Percentiles rank a stretch among this genome's conserved stretches.
These are phyloP conservation scores for Allophyes oxyacanthae DNA, from an alignment of 2,888 invertebrate genomes.

Conservation along the genomic window DNA sequence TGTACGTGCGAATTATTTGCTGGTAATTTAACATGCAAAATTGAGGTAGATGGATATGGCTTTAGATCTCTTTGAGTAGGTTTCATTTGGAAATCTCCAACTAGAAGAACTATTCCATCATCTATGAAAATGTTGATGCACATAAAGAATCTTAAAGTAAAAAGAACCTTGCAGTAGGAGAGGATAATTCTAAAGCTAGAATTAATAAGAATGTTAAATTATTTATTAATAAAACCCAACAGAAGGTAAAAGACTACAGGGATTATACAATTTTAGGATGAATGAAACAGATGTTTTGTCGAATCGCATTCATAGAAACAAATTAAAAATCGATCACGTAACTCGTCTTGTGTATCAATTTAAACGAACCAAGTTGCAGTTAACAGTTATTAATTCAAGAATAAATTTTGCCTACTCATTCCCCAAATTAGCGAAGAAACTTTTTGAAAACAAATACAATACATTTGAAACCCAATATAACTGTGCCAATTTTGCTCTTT, in stretches of 20 bases:
- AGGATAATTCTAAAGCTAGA: too few relatives aligned
- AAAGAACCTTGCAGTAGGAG: too few relatives aligned
- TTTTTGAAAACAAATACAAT: not conserved
- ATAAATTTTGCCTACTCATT: not conserved
- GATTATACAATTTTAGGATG: slow-evolving; percentile 5
- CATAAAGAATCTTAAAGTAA: too few relatives aligned
- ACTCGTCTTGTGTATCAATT: slow-evolving; percentile 11
- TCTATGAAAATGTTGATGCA: too few relatives aligned
- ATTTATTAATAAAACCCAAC: too few relatives aligned
- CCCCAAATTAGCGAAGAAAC: not conserved
- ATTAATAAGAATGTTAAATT: too few relatives aligned
- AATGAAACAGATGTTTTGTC: slow-evolving; percentile 30
- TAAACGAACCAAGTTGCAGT: slow-evolving; percentile 1
- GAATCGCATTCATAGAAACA: slow-evolving; percentile 10
- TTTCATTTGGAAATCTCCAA: too few relatives aligned
- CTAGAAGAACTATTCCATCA: too few relatives aligned
- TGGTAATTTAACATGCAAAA: too few relatives aligned
- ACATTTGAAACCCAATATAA: slow-evolving; percentile 1
- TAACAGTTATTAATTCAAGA: not conserved
- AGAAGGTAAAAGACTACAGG: too few relatives aligned
- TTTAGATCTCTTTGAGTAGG: too few relatives aligned
- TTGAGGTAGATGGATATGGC: too few relatives aligned
- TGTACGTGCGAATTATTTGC: slow-evolving; percentile 10
- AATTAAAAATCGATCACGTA: slow-evolving; percentile 18
- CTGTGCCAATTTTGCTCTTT: not conserved